These are phyloP conservation scores for Oeneis ivallda DNA, from an alignment of 2,888 invertebrate genomes.

Conservation along the genomic window DNA sequence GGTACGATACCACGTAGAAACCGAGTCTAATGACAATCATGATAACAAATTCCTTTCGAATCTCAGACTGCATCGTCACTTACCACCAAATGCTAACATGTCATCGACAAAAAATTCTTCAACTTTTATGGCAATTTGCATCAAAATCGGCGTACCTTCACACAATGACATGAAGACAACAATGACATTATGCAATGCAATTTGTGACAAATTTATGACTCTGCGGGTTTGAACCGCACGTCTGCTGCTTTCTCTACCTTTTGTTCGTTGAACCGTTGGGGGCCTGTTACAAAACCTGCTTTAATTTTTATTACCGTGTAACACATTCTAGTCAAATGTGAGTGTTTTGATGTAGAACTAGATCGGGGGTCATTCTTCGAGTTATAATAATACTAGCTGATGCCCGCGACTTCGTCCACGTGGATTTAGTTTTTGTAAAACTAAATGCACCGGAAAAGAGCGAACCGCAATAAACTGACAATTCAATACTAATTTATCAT, in stretches of 20 bases:
- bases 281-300: slow-evolving; percentile 47
- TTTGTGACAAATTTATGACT: slow-evolving; percentile 34
- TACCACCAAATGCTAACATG: neutral
- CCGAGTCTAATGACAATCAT: neutral
- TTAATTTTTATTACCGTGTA: slow-evolving; percentile 51
- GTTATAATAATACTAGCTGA: too few relatives aligned
- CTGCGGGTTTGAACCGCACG: slow-evolving; percentile 38
- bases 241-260: slow-evolving; percentile 30
- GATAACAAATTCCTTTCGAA: too few relatives aligned
- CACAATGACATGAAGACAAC: slow-evolving; percentile 8
- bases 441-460: too few relatives aligned
- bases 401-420: too few relatives aligned
- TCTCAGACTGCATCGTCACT: neutral
- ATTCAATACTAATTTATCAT: too few relatives aligned
- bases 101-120: neutral
- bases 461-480: too few relatives aligned
- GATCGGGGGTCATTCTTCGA: too few relatives aligned
- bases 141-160: neutral
- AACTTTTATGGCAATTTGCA: neutral
- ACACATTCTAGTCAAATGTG: slow-evolving; percentile 10
- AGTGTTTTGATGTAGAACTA: neutral
- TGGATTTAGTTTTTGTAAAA: too few relatives aligned
- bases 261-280: slow-evolving; percentile 32
- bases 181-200: slow-evolving; percentile 35
- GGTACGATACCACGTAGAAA: too few relatives aligned